Evolutionary conservation across 2,113 vertebrate genomes (phyloP).

Genomic region (Chelonoidis abingdonii): DNA sequence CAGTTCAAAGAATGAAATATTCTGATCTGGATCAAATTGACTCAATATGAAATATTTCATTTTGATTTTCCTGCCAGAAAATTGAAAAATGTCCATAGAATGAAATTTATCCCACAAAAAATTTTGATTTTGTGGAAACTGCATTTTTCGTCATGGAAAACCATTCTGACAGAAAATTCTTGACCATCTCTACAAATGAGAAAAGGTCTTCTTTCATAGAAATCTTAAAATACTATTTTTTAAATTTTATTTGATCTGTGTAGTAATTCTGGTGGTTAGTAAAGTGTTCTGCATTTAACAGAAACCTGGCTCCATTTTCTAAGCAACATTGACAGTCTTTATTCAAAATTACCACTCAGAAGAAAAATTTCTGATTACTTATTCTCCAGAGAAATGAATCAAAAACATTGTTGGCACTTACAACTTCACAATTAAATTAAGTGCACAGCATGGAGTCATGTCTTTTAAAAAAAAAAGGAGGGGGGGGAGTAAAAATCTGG

Average conservation of each 20-base stretch:
- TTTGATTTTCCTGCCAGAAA: not conserved
- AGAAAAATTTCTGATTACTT: not conserved
- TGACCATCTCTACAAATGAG: not conserved
- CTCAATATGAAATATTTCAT: too few relatives aligned
- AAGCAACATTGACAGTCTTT: not conserved
- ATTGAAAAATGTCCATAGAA: not conserved
- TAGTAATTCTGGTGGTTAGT: not conserved
- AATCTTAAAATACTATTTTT: not conserved
- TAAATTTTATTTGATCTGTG: not conserved
- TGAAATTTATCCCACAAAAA: not conserved
- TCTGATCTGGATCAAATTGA: too few relatives aligned
- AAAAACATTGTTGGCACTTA: slow-evolving; percentile 44
- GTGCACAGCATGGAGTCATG: not conserved
- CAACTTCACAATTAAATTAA: slow-evolving; percentile 42
- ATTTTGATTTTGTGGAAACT: not conserved
- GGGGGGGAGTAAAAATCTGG: not conserved
- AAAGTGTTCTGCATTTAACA: not conserved
- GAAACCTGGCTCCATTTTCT: not conserved
- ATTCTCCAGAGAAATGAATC: slow-evolving; percentile 21
- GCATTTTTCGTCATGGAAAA: not conserved
- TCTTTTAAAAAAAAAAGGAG: slow-evolving; percentile 10
- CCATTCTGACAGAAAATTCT: not conserved
- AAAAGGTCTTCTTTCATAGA: not conserved
- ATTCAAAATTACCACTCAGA: slow-evolving; percentile 11
- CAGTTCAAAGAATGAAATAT: too few relatives aligned